A percentile compares a stretch with the other conserved stretches of the same genome.
These are phyloP conservation scores for Corythoichthys intestinalis DNA, from an alignment of 2,113 vertebrate genomes.

Conservation along the genomic window DNA sequence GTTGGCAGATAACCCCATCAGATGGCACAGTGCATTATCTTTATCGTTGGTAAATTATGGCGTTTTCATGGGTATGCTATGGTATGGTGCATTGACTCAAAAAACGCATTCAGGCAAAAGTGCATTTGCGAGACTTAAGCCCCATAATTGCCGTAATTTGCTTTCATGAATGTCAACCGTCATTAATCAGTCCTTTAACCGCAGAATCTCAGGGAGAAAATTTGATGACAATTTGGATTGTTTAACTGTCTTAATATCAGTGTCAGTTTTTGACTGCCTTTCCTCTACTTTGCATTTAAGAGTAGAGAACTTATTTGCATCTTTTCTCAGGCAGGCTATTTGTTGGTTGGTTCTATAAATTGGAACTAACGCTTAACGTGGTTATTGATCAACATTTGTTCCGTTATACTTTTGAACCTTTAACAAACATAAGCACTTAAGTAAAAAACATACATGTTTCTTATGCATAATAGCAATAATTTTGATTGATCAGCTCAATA, in stretches of 20 bases:
- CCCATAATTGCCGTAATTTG: too few relatives aligned
- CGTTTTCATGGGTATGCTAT: neutral
- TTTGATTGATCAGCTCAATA: neutral
- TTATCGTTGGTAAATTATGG: neutral
- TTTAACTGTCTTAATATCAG: neutral
- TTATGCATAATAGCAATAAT: neutral
- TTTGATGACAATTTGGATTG: neutral
- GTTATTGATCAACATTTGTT: neutral
- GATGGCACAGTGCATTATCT: neutral
- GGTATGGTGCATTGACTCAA: neutral
- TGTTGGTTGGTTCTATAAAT: neutral
- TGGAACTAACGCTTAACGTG: neutral
- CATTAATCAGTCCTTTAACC: constrained; percentile 2
- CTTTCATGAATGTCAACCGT: neutral
- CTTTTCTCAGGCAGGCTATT: neutral
- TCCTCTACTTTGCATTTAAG: neutral
- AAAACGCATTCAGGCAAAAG: too few relatives aligned
- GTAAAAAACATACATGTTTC: neutral
- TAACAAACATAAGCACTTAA: neutral
- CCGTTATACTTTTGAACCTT: neutral
- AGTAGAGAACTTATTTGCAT: neutral
- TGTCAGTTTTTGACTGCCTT: neutral
- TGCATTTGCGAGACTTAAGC: too few relatives aligned
- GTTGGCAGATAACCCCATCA: neutral
- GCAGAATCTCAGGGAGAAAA: neutral